Percentiles rank a stretch among this genome's conserved stretches.
Evolutionary conservation across 2,888 invertebrate species (phyloP).

Genomic region (Pseudanteris insignis): DNA sequence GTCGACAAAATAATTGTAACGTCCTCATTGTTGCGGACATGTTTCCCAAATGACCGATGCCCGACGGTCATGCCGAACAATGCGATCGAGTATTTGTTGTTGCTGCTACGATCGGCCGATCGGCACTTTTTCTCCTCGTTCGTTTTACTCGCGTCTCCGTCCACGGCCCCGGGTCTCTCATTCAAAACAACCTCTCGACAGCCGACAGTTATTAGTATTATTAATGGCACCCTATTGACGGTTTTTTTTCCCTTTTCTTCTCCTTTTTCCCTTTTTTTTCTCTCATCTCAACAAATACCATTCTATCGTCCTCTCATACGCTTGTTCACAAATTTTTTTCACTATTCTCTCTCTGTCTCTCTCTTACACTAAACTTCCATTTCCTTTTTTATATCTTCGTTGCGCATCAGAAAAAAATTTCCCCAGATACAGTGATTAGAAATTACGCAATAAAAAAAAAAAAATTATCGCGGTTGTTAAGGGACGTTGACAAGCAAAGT

Average conservation of each 20-base stretch:
- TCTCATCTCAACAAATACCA: no score
- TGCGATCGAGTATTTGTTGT: conserved; percentile 63
- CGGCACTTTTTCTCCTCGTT: neutral
- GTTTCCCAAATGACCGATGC: conserved; percentile 61
- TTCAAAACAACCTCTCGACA: conserved; percentile 44
- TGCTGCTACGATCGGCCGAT: conserved; percentile 51
- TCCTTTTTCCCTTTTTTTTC: neutral
- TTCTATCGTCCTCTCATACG: no score
- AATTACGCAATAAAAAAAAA: no score
- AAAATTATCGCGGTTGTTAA: no score
- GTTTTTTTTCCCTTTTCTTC: conserved; percentile 6
- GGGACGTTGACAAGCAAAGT: conserved; percentile 15
- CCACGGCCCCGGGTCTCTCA: conserved; percentile 19
- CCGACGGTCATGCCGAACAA: conserved; percentile 44
- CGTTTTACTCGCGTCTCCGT: neutral
- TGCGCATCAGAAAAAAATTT: no score
- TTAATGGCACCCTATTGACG: conserved; percentile 59
- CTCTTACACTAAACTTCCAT: no score
- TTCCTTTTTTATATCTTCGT: neutral
- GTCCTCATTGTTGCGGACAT: conserved; percentile 65
- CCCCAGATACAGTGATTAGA: no score
- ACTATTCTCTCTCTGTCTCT: no score
- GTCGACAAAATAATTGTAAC: conserved; percentile 60
- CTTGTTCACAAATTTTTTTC: no score
- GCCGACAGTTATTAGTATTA: conserved; percentile 63